Percentiles rank a stretch among this genome's conserved stretches.
Conservation (phyloP, 23 tunicate genomes). For the Clavelina lepadiformis region DNA sequence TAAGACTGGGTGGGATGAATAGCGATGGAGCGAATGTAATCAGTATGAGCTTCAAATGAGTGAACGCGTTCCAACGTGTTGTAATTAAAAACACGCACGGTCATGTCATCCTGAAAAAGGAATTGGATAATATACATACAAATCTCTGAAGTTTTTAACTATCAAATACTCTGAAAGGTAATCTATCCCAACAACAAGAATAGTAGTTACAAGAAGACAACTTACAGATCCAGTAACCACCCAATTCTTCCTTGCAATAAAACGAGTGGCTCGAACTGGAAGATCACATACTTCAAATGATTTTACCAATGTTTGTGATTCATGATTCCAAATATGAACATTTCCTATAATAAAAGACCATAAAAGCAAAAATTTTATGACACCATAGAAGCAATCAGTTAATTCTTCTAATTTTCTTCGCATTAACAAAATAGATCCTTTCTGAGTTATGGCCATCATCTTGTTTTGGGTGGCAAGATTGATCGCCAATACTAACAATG, state of each 20-base stretch:
- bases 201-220: neutral
- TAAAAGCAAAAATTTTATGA: too few relatives aligned
- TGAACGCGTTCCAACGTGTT: slow-evolving; percentile 97
- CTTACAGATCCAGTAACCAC: slow-evolving; percentile 94
- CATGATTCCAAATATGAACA: slow-evolving; percentile 97
- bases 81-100: slow-evolving; percentile 89
- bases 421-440: too few relatives aligned
- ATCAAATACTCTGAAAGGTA: too few relatives aligned
- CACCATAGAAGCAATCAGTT: too few relatives aligned
- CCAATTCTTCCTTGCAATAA: slow-evolving; percentile 97
- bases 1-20: slow-evolving; percentile 97
- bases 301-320: slow-evolving; percentile 69
- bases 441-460: too few relatives aligned
- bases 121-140: too few relatives aligned
- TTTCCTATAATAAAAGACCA: slow-evolving; percentile 61
- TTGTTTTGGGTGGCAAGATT: too few relatives aligned
- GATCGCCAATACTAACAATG: too few relatives aligned
- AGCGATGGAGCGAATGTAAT: slow-evolving; percentile 96
- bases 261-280: slow-evolving; percentile 93
- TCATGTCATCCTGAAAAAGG: slow-evolving; percentile 97
- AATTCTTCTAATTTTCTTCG: too few relatives aligned
- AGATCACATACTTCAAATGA: slow-evolving; percentile 95
- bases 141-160: too few relatives aligned
- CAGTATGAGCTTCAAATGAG: slow-evolving; percentile 96
- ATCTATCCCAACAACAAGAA: neutral